phyloP scores from a whole-genome alignment of 2,113 vertebrate species.

The Bubo scandiacus region DNA sequence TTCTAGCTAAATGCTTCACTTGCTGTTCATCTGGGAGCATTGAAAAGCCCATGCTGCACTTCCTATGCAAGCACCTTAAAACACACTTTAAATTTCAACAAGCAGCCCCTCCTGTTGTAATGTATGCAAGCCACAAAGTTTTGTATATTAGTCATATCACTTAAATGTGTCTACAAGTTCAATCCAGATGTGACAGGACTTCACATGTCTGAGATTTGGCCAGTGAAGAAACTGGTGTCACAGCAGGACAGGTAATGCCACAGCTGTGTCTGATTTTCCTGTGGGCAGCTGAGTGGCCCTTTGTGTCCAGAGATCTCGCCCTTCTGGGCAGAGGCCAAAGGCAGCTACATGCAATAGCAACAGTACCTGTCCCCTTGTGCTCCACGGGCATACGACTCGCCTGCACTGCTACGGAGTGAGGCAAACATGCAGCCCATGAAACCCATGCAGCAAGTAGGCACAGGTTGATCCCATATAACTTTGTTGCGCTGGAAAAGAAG shows the following conservation, averaged over 20 bases:
- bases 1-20: not conserved
- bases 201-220: not conserved
- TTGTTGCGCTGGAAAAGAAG: not conserved
- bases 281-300: not conserved
- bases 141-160: not conserved
- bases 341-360: not conserved
- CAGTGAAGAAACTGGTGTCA: not conserved
- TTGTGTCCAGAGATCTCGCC: not conserved
- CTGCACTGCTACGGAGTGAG: not conserved
- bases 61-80: not conserved
- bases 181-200: not conserved
- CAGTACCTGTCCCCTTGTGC: not conserved
- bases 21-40: not conserved
- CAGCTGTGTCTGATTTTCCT: not conserved
- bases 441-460: rapidly evolving
- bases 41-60: not conserved
- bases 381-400: rapidly evolving
- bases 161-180: not conserved
- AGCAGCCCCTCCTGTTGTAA: not conserved
- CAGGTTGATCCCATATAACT: not conserved
- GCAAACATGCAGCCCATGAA: not conserved
- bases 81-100: not conserved
- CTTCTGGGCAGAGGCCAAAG: not conserved
- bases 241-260: not conserved
- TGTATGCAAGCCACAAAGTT: not conserved